Base-by-base conservation (phyloP, 2,888 invertebrate genomes). In the Orthosia cruda region DNA sequence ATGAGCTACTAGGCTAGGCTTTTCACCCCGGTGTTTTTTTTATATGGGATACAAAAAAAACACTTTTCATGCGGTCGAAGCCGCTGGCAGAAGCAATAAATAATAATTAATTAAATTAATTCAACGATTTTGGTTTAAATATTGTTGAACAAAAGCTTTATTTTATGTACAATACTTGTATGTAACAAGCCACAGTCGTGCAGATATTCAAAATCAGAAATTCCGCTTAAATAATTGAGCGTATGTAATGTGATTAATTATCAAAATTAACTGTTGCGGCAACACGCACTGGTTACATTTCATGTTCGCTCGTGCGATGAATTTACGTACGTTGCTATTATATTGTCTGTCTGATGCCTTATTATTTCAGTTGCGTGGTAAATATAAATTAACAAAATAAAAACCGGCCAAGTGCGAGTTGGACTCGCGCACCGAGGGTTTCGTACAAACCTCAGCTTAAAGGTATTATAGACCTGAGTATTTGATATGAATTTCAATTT, bases 221-320 rank as follows among this genome's bases (percentile, higher is more conserved):
- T 77, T 47, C 23, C 40, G 66, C 59, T 57, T 72, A 45, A 69
- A 84, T 75, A 62, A 77, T 73, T 75, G 63, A 59, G 68, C 54
- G 73, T 61, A 71, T 62, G 74, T 74, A 78, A 83, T 73, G 71
- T 63, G 75, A 85, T 83, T 83, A 81, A 85, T 83, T 77, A 78
- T 68, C 71, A 62, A 62, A 84, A 81, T 81, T 71, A 81, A 77
- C 70, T 72, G 71, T 81, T 67, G 69, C 64, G 64, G 75, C 26
- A 74, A 70, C 77, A 81, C 77, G 84, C 84, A 77, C 64, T 16
- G 52, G 77, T 70, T 77, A 67, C 81, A 77, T 70, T 70, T 32
- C 77, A 81, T 69, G 65, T 71, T 69, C 71, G 70, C 71, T 69
- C 80, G 71, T 62, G 75, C 74, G 74, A 61, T 78, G 47, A 74